Conservation (phyloP, 2,797 vertebrate genomes). For the Melanotaenia pygmaea region DNA sequence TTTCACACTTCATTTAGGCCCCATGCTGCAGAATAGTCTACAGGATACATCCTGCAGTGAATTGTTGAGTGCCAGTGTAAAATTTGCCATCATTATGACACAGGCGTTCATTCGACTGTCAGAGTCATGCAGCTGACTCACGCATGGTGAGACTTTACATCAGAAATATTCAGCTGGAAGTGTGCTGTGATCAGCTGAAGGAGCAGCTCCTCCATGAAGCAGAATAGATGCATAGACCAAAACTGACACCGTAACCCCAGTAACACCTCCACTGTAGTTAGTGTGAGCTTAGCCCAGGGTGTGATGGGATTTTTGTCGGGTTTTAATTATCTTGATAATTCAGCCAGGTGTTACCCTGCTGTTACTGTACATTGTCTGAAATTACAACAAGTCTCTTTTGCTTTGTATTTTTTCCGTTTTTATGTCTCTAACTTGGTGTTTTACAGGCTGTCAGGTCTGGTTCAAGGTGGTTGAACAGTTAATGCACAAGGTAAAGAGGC, state of each 20-base stretch:
- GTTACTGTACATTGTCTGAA: background rate
- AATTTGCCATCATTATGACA: slow-evolving; percentile 69
- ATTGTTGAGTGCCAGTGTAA: slow-evolving; percentile 63
- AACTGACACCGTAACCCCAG: slow-evolving; percentile 26
- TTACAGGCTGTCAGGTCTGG: slow-evolving; percentile 85
- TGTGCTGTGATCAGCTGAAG: slow-evolving; percentile 9
- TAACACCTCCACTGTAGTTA: slow-evolving; percentile 34
- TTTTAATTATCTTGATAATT: background rate
- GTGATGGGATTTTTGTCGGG: background rate
- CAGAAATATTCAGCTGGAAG: slow-evolving; percentile 25
- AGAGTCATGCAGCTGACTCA: slow-evolving; percentile 46
- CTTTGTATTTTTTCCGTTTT: slow-evolving; percentile 9
- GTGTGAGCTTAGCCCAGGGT: slow-evolving; percentile 21
- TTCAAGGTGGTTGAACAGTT: slow-evolving; percentile 86
- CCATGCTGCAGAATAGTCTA: slow-evolving; percentile 10
- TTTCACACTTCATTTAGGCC: slow-evolving; percentile 21
- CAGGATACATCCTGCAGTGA: slow-evolving; percentile 19
- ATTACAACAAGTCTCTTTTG: background rate
- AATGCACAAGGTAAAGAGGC: slow-evolving; percentile 96
- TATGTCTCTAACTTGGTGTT: slow-evolving; percentile 21
- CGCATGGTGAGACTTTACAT: slow-evolving; percentile 27
- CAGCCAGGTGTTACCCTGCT: slow-evolving; percentile 7
- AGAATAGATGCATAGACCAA: slow-evolving; percentile 32
- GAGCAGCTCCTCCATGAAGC: slow-evolving; percentile 52
- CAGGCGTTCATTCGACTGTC: slow-evolving; percentile 29